A percentile compares a stretch with the other conserved stretches of the same genome.
Conservation (phyloP, 2,888 invertebrate genomes). For the Sisyra terminalis region DNA sequence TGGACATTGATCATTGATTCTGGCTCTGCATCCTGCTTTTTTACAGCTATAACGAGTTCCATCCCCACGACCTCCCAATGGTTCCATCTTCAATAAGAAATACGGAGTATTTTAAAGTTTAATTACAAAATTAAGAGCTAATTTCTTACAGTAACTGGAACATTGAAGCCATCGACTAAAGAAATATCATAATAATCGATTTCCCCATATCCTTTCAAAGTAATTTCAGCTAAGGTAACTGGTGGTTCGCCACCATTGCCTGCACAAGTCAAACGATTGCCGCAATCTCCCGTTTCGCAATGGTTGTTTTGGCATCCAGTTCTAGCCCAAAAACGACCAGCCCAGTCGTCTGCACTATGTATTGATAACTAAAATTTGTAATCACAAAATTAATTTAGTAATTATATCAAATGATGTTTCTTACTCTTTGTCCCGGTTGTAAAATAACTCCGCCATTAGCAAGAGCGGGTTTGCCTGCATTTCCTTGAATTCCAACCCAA, state of each 20-base stretch:
- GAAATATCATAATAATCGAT: slow-evolving; percentile 32
- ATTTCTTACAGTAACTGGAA: slow-evolving; percentile 19
- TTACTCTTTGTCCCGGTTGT: background rate
- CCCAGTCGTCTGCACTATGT: slow-evolving; percentile 21
- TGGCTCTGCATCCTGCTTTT: slow-evolving; percentile 19
- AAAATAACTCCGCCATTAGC: background rate
- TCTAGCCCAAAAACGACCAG: slow-evolving; percentile 28
- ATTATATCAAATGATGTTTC: background rate
- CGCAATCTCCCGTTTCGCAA: slow-evolving; percentile 27
- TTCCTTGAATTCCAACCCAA: slow-evolving; percentile 3
- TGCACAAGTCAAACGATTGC: slow-evolving; percentile 24
- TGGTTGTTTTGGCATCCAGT: slow-evolving; percentile 22
- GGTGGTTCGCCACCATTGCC: slow-evolving; percentile 29
- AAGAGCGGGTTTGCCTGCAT: background rate
- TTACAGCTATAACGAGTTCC: slow-evolving; percentile 23
- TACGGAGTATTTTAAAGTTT: background rate
- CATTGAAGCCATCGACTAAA: slow-evolving; percentile 32
- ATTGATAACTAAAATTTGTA: slow-evolving; percentile 12
- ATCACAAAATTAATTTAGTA: too few species aligned
- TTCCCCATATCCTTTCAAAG: slow-evolving; percentile 22
- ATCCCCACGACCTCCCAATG: slow-evolving; percentile 18
- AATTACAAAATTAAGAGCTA: background rate
- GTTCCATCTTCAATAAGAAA: slow-evolving; percentile 18
- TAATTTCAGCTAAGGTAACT: slow-evolving; percentile 27
- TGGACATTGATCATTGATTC: slow-evolving; percentile 26